Percentiles rank a stretch among this genome's conserved stretches.
Conservation (phyloP, 2,888 invertebrate species). For the Catonia carolina region DNA sequence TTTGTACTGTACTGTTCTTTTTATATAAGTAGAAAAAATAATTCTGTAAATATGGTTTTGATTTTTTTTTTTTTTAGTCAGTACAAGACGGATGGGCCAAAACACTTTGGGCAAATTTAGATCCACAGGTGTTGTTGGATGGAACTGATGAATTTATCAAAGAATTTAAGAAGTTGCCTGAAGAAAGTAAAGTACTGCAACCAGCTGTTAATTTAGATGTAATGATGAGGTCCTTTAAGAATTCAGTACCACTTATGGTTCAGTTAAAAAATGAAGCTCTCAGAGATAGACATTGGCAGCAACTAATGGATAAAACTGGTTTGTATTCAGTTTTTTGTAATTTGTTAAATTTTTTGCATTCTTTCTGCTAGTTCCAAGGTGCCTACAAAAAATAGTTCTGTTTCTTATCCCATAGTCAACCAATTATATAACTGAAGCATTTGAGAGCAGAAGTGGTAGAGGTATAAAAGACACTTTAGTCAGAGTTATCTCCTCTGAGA, state of each 20-base stretch:
- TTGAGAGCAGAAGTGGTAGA: no score
- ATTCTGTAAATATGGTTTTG: no score
- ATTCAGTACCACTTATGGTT: constrained; percentile 81
- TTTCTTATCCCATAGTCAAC: no score
- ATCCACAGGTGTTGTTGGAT: constrained; percentile 73
- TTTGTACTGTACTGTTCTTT: no score
- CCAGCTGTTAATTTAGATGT: constrained; percentile 65
- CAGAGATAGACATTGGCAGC: constrained; percentile 83
- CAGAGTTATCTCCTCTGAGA: no score
- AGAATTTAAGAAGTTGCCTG: constrained; percentile 68
- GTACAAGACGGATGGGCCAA: constrained; percentile 76
- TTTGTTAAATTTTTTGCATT: neutral
- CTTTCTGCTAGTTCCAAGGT: no score
- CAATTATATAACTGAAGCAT: no score
- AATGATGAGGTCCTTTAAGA: constrained; percentile 82
- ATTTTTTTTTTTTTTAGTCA: no score
- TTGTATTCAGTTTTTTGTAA: constrained; percentile 32
- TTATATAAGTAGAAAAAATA: no score
- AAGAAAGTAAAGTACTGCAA: constrained; percentile 48
- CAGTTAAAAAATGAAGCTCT: constrained; percentile 87
- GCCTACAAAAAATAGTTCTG: no score
- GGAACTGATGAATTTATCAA: constrained; percentile 81
- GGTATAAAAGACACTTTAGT: no score
- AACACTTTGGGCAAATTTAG: constrained; percentile 80
- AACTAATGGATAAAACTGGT: constrained; percentile 80